Evolutionary conservation across 2,888 invertebrate genomes (phyloP).

Genomic region (Drosophila quinaria): DNA sequence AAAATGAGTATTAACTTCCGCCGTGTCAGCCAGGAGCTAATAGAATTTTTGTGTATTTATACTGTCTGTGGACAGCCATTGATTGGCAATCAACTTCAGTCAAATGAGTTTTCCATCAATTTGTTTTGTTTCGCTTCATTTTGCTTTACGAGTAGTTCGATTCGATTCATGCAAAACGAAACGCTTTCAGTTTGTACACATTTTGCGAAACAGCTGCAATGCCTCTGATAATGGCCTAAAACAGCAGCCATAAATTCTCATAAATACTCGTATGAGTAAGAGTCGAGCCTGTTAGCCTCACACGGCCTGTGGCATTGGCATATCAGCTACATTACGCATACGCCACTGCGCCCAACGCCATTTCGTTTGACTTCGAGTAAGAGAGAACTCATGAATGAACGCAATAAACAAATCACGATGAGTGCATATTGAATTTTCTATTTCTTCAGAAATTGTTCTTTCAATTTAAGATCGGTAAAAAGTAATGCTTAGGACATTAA

Average conservation of each 20-base stretch:
- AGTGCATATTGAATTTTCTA: not conserved
- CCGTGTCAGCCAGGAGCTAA: conserved; percentile 56
- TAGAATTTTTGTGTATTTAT: conserved; percentile 73
- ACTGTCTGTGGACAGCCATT: conserved; percentile 41
- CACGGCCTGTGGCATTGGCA: conserved; percentile 15
- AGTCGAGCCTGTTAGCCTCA: conserved; percentile 2
- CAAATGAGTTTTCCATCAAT: conserved; percentile 65
- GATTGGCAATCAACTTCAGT: conserved; percentile 79
- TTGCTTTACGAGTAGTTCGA: conserved; percentile 1
- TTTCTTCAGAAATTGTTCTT: not conserved
- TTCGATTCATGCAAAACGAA: conserved; percentile 11
- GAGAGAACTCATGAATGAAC: not conserved
- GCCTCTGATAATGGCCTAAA: conserved; percentile 44
- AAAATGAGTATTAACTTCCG: conserved; percentile 69
- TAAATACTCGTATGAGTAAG: conserved; percentile 9
- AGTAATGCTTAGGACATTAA: not conserved
- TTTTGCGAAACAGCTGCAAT: conserved; percentile 44
- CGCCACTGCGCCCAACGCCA: conserved; percentile 41
- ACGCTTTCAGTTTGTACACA: conserved; percentile 1
- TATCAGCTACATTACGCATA: conserved; percentile 55
- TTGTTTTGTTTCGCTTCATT: conserved; percentile 41
- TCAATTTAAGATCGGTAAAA: not conserved
- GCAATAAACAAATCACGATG: not conserved
- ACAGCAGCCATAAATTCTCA: conserved; percentile 31
- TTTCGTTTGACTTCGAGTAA: not conserved